Evolutionary conservation across 1,140 invertebrate genomes (phyloP), one percentile per base, ranked within the genome.

Genomic region (Acromyrmex echinatior): DNA sequence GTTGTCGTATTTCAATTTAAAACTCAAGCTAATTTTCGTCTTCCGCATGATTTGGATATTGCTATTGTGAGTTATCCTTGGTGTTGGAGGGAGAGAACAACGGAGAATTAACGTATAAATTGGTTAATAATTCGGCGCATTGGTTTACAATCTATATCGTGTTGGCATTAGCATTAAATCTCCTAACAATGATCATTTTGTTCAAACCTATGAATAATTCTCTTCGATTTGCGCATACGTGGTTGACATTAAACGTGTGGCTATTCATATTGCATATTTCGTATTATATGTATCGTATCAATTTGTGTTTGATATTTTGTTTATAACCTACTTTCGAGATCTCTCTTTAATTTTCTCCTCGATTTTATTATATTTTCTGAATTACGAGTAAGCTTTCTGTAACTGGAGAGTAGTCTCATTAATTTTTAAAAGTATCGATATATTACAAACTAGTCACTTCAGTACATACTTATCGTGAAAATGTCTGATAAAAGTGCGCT

Each of bases 131-230:
- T 86, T 84, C 70, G 56, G 18, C 49, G 39, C 68, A 84, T 84
- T 84, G 56, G 70, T 74, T 84, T 84, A 84, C 56, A 84, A 84
- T 76, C 39, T 84, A 63, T 84, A 74, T 74, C n/a, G 70, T 28
- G 56, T 84, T 76, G 45, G 56, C 14, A 84, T 74, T 62, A 62
- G 25, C 39, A 21, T 45, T 84, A 84, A 84, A 74, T 39, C 68
- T 74, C 56, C 80, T 82, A 62, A 62, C 80, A 82, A 82, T 74
- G 18, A 58, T 28, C 56, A 25, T 58, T 58, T 84, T 63, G 71
- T 89, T 58, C 45, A 65, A 28, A 51, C 25, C 79, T 73, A 73
- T 63, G 80, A 85, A 84, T 87, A 51, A 84, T 84, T 84, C 56
- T 76, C 53, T 28, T 5, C 70, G 18, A 45, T 35, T 76, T 39